Evolutionary conservation across 2,888 invertebrate species (phyloP), one percentile per base, ranked within the genome.

Genomic region (Meliscaeva auricollis): DNA sequence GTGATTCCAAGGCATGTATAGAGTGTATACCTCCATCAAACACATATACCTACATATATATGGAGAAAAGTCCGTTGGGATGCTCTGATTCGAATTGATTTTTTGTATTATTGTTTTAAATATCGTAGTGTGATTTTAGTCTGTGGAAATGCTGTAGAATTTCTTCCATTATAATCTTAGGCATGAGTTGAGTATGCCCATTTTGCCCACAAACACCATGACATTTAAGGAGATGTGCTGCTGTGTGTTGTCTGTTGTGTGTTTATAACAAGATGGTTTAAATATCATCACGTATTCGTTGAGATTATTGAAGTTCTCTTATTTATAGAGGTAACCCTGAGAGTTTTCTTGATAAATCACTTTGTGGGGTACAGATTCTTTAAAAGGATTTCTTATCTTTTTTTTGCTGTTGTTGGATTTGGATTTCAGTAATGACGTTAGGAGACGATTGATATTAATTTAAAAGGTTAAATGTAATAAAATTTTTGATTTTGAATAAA

Each of bases 241-340:
- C 13, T 44, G n/a, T n/a, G n/a, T n/a, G n/a, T n/a, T n/a, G n/a
- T n/a, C n/a, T n/a, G n/a, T n/a, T 26, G 26, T 26, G 41, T 44
- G 35, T 41, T 56, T 32, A 44, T 60, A 68, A 35, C 35, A 54
- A 60, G n/a, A 52, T 50, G 54, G 69, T 54, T 75, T 69, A 91
- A 90, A 91, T 91, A 91, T 90, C 90, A 90, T 91, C 91, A 91
- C 91, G 91, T 91, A 91, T 89, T 88, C 89, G 91, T 91, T 91
- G 90, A 91, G 91, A 91, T 91, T 91, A 91, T 90, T 90, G 90
- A 90, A 58, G 70, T 76, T 76, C 38, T 73, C 62, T 73, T 83
- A 83, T 83, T 83, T 77, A 77, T 68, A 46, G 30, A 64, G 64
- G 64, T 20, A 52, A 68, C 58, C 75, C 20, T 50, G 26, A 30